A percentile compares a stretch with the other conserved stretches of the same genome.
phyloP scores from a whole-genome alignment of 2,113 vertebrate genomes.

The Crotalus horridus region DNA sequence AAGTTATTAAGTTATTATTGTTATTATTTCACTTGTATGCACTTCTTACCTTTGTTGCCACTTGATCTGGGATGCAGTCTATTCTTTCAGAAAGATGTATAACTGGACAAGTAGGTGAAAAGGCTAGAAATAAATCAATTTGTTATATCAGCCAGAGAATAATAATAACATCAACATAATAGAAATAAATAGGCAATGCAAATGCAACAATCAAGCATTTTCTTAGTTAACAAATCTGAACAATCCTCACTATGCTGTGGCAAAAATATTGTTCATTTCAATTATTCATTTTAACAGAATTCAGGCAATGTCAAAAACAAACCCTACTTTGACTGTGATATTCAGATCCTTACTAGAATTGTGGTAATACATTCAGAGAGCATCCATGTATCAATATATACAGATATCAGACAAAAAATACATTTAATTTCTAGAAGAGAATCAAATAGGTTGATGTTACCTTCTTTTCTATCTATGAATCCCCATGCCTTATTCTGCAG shows the following conservation, averaged over 20 bases:
- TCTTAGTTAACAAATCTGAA: background rate
- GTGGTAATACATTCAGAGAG: background rate
- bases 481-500: background rate
- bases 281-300: background rate
- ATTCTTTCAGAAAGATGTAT: background rate
- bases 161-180: background rate
- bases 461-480: background rate
- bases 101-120: background rate
- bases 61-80: background rate
- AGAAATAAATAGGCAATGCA: background rate
- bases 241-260: background rate
- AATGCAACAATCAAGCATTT: background rate
- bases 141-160: background rate
- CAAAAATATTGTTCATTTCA: background rate
- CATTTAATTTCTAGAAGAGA: background rate
- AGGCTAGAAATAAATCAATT: background rate
- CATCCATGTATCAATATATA: background rate
- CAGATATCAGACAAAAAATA: background rate
- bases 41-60: background rate
- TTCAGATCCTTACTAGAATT: background rate
- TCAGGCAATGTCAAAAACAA: background rate
- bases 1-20: too few relatives aligned
- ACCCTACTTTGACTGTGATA: background rate
- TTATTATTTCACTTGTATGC: background rate
- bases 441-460: background rate